phyloP scores from a whole-genome alignment of 2,888 invertebrate species.

The Sminthurides aquaticus region DNA sequence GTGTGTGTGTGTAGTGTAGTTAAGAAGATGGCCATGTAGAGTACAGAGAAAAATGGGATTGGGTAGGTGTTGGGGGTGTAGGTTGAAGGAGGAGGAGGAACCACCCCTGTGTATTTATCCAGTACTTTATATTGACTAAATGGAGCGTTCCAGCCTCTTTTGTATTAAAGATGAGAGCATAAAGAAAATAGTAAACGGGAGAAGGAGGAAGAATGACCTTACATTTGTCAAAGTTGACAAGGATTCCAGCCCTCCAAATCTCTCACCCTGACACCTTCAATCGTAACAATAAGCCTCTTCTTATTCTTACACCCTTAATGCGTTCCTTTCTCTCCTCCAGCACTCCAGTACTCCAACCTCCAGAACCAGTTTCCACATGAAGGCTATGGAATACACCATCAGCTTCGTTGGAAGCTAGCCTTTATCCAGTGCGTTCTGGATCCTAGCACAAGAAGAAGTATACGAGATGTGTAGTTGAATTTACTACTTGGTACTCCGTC shows the following conservation, averaged over 20 bases:
- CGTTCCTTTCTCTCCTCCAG: not conserved
- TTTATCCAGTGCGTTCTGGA: too few relatives aligned
- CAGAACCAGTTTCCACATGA: too few relatives aligned
- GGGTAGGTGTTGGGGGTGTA: not conserved
- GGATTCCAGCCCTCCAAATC: slow-evolving; percentile 22
- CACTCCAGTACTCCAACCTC: not conserved
- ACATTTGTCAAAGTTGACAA: slow-evolving; percentile 27
- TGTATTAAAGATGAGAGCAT: slow-evolving; percentile 4
- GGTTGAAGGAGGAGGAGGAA: not conserved
- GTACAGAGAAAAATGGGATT: too few relatives aligned
- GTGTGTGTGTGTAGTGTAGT: too few relatives aligned
- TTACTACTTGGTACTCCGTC: too few relatives aligned
- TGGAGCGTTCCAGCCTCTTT: not conserved
- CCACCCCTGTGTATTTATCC: not conserved
- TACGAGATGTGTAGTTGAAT: too few relatives aligned
- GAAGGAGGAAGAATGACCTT: slow-evolving; percentile 14
- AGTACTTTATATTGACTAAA: not conserved
- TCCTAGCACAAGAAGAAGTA: too few relatives aligned
- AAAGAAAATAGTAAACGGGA: slow-evolving; percentile 6
- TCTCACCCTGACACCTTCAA: slow-evolving; percentile 24
- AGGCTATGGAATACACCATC: too few relatives aligned
- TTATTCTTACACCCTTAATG: slow-evolving; percentile 1
- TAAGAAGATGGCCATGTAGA: too few relatives aligned
- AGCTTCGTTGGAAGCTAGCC: too few relatives aligned
- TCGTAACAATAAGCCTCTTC: slow-evolving; percentile 17